Conservation (phyloP, 2,888 invertebrate species). For the Drosophila paranaensis region DNA sequence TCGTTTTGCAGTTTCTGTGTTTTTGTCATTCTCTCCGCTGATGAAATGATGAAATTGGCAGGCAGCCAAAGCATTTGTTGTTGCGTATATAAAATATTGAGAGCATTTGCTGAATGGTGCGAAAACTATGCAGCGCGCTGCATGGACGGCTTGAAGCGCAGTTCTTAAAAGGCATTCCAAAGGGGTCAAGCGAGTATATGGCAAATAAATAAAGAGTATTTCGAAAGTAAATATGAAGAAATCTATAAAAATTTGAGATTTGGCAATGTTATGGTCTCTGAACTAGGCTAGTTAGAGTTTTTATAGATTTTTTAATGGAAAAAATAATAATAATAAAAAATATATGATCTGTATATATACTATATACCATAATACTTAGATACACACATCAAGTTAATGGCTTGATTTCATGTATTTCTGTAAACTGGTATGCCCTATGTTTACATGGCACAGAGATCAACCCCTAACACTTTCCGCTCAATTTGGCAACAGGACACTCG, state of each 20-base stretch:
- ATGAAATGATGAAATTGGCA: conserved; percentile 56
- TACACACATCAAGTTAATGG: conserved; percentile 21
- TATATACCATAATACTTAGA: neutral
- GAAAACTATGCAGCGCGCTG: conserved; percentile 20
- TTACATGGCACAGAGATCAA: conserved; percentile 13
- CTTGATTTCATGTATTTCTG: conserved; percentile 13
- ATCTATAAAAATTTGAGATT: neutral
- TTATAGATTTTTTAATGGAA: neutral
- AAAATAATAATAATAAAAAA: neutral
- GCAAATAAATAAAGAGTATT: neutral
- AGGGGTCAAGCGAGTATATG: conserved; percentile 14
- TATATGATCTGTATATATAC: neutral
- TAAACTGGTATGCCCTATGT: conserved; percentile 15
- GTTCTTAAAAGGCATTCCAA: conserved; percentile 14
- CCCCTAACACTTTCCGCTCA: conserved; percentile 64
- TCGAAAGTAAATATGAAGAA: conserved; percentile 16
- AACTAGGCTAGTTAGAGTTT: neutral
- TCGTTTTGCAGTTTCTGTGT: conserved; percentile 1
- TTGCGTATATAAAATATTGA: conserved; percentile 35
- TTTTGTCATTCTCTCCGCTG: conserved; percentile 32
- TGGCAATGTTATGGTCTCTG: neutral
- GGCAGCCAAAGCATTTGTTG: conserved; percentile 30
- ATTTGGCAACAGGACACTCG: conserved; percentile 68
- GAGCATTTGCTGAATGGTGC: conserved; percentile 29
- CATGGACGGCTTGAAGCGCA: conserved; percentile 12